Base-by-base conservation (phyloP, 2,888 invertebrate genomes). In the Andrena marginata region DNA sequence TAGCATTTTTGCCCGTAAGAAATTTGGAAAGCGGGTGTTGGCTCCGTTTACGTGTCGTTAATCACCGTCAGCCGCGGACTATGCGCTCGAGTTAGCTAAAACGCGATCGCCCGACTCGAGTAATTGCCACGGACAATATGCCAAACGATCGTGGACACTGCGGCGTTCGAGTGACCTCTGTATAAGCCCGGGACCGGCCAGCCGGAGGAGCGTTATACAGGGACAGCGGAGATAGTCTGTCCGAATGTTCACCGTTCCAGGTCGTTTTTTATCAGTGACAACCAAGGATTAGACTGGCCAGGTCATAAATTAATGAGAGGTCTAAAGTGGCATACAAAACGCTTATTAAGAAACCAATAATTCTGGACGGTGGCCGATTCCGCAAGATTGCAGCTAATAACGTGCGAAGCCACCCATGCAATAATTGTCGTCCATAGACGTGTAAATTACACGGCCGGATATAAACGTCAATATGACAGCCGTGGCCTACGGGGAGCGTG, bases 381-480 rank as follows among this genome's bases (percentile, higher is more conserved):
- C 49, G 67, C 69, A 81, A 68, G 56, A 77, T 84, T 77, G 82
- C 79, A 81, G 70, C 79, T 86, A 87, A 87, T 87, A 87, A 82
- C 79, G 82, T 63, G 82, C 85, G 72, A 76, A 64, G 73, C 63
- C 67, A 60, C 56, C 35, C 71, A 42, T 59, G 82, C 85, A 87
- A 90, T 94, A 92, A 93, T 93, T 93, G 93, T 93, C 92, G 86
- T 91, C 87, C 90, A 90, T 93, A 93, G 92, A 93, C 93, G 92
- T 93, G 92, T 93, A 94, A 94, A 94, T 94, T 93, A 93, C 89
- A 88, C 89, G 82, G 89, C 85, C 89, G 89, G 89, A 93, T 93
- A 94, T 94, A 93, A 94, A 94, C 90, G 94, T 94, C 94, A 94
- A 94, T 93, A 92, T 92, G 92, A 92, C 90, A 92, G 91, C 85